Evolutionary conservation across 92 coral and sea anemone genomes (phyloP).

Genomic region (Phenganax stokvisi): DNA sequence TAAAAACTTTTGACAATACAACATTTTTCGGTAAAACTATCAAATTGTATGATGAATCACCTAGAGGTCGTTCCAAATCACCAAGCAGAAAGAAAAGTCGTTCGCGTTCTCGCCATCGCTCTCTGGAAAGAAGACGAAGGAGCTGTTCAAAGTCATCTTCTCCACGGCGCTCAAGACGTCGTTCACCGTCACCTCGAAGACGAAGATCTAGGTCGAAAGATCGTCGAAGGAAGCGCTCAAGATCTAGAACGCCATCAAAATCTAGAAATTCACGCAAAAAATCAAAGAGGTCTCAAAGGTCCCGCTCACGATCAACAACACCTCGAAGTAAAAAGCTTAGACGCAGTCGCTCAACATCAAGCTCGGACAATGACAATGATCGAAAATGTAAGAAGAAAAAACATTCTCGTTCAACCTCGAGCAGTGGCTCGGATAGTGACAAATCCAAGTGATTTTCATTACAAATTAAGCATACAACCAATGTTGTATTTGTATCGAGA

Average conservation of each 20-base stretch:
- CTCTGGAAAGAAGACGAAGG: conserved; percentile 45
- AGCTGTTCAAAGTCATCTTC: conserved; percentile 52
- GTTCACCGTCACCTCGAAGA: conserved; percentile 52
- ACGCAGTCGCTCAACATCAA: conserved; percentile 1
- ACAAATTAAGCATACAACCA: neutral
- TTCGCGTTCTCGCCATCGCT: conserved; percentile 51
- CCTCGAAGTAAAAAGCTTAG: conserved; percentile 32
- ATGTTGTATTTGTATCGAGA: neutral
- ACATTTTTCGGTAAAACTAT: conserved; percentile 80
- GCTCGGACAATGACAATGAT: conserved; percentile 15
- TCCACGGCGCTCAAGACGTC: conserved; percentile 51
- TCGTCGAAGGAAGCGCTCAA: conserved; percentile 22
- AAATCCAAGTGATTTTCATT: conserved; percentile 7
- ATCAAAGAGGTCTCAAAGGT: conserved; percentile 8
- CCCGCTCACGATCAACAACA: conserved; percentile 39
- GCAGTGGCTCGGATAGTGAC: conserved; percentile 11
- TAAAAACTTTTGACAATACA: conserved; percentile 66
- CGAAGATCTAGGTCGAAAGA: conserved; percentile 38
- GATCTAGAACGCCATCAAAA: conserved; percentile 27
- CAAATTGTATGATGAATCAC: conserved; percentile 73
- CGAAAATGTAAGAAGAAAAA: conserved; percentile 18
- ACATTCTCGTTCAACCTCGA: neutral
- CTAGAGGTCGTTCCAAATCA: conserved; percentile 65
- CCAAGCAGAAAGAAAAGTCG: conserved; percentile 22
- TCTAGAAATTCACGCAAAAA: conserved; percentile 24